Percentiles rank a stretch among this genome's conserved stretches.
phyloP scores from a whole-genome alignment of 2,888 invertebrate species.

The Cabera pusaria region DNA sequence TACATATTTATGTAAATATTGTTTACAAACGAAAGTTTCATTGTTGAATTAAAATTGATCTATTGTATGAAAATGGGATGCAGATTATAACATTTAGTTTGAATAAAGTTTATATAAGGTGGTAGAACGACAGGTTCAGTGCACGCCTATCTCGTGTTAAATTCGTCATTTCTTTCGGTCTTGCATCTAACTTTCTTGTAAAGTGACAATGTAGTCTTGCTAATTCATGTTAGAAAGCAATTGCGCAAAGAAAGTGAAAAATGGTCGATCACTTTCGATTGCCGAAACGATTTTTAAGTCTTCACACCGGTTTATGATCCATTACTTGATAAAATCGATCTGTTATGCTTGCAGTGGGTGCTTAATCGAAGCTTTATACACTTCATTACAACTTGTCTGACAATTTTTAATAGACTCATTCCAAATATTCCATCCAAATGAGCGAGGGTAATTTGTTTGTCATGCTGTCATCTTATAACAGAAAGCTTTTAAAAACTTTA shows the following conservation, averaged over 20 bases:
- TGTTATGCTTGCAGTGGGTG: slow-evolving; percentile 34
- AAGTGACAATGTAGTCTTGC: slow-evolving; percentile 42
- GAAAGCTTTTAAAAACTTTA: too few relatives aligned
- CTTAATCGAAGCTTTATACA: slow-evolving; percentile 24
- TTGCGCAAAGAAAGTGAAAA: slow-evolving; percentile 67
- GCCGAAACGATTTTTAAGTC: slow-evolving; percentile 42
- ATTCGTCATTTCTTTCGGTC: slow-evolving; percentile 5
- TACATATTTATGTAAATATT: too few relatives aligned
- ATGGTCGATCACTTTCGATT: slow-evolving; percentile 57
- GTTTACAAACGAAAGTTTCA: too few relatives aligned
- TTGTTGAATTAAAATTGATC: too few relatives aligned
- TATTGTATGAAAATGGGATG: too few relatives aligned
- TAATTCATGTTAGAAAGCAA: slow-evolving; percentile 65
- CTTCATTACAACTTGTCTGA: slow-evolving; percentile 20
- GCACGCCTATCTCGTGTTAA: slow-evolving; percentile 5
- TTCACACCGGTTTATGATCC: slow-evolving; percentile 37
- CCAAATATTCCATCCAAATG: slow-evolving; percentile 8
- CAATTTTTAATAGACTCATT: slow-evolving; percentile 19
- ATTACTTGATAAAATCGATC: slow-evolving; percentile 40
- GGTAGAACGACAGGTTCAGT: too few relatives aligned
- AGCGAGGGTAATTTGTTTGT: slow-evolving; percentile 14
- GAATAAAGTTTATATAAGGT: too few relatives aligned
- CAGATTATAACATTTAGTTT: too few relatives aligned
- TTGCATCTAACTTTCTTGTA: slow-evolving; percentile 24
- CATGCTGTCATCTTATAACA: slow-evolving; percentile 9